Base-by-base conservation (phyloP, 2,888 invertebrate species). In the Corbicula japonica region DNA sequence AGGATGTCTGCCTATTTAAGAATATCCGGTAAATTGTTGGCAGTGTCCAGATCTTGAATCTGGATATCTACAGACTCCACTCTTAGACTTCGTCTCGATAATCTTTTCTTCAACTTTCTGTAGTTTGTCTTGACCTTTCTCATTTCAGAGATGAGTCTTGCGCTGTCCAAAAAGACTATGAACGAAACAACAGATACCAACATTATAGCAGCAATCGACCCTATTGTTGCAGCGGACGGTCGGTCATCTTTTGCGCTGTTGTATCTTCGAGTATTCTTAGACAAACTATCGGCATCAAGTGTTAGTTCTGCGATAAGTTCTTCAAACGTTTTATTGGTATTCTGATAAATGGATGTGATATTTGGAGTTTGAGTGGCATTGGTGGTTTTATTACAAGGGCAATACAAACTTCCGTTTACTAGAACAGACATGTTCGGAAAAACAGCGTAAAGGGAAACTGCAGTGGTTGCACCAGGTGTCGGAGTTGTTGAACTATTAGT, bases 201-300 rank as follows among this genome's bases (percentile, higher is more conserved):
- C 4, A 77, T 34, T 2, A 72, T 52, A 3, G 75, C 60, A 1
- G 72, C 77, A 12, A 81, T 23, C 21, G 68, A 66, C 18, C 81
- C 81, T 18, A 81, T 10, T 1, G 77, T 72, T 30, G 50, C 30
- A 12, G 81, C 75, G 1, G 77, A 72, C 0, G 81, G 62, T 46
- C 81, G 48, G 5, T 61, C 23, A 26, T 81, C 81, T 6, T 66
- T 44, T 0, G 77, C 81, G n/a, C 77, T 77, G 10, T 38, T 69
- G 50, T 74, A 77, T 30, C 56, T 75, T 32, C 81, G 58, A 8
- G 71, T 75, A 46, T 71, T 71, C 0, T 74, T 66, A 3, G 81
- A 77, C 41, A 81, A 26, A 10, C 58, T 58, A 6, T 69, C 58
- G 12, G 60, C 34, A 38, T 81, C 77, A 1, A 81, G 15, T 26